These are phyloP conservation scores for Dolomedes plantarius DNA, from an alignment of 2,888 invertebrate genomes.

Conservation along the genomic window DNA sequence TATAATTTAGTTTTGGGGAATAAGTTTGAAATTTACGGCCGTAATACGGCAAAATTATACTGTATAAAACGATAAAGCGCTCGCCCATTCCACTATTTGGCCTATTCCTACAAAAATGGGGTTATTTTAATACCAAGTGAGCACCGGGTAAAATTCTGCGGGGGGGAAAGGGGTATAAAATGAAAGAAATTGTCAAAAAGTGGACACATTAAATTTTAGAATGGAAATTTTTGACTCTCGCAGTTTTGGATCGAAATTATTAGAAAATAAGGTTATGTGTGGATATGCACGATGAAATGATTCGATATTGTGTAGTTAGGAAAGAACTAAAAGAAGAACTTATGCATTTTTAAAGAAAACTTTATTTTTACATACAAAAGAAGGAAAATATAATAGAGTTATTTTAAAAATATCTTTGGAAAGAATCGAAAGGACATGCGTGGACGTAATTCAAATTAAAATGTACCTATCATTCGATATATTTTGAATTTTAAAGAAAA, in stretches of 20 bases:
- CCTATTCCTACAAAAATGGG: slow-evolving; percentile 40
- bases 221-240: slow-evolving; percentile 45
- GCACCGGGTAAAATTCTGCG: slow-evolving; percentile 13
- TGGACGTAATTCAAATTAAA: too few relatives aligned
- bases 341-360: too few relatives aligned
- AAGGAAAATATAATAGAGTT: too few relatives aligned
- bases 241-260: neutral
- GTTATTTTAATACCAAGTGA: slow-evolving; percentile 41
- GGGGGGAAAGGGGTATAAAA: slow-evolving; percentile 25
- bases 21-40: slow-evolving; percentile 63
- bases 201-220: slow-evolving; percentile 38
- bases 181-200: slow-evolving; percentile 37
- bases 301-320: too few relatives aligned
- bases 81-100: slow-evolving; percentile 24
- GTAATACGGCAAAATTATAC: slow-evolving; percentile 62
- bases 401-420: too few relatives aligned
- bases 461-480: too few relatives aligned
- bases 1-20: slow-evolving; percentile 58
- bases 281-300: too few relatives aligned
- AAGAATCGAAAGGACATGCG: too few relatives aligned
- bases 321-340: too few relatives aligned
- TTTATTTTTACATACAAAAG: too few relatives aligned
- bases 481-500: too few relatives aligned
- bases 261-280: neutral
- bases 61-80: slow-evolving; percentile 61